Conservation (phyloP, 2,888 invertebrate genomes). For the Clepsis dumicolana region DNA sequence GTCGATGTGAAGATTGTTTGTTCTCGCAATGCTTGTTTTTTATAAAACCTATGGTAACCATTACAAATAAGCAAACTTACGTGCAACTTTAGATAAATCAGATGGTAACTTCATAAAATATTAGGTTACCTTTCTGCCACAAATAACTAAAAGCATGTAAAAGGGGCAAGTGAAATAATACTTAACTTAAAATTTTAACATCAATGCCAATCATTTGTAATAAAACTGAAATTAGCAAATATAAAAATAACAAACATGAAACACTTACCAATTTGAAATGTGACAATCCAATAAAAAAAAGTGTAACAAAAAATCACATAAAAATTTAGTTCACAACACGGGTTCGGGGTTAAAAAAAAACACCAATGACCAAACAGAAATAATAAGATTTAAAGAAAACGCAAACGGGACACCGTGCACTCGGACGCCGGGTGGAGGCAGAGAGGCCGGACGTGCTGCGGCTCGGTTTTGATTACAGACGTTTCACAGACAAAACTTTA, state of each 20-base stretch:
- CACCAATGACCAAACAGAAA: slow-evolving; percentile 77
- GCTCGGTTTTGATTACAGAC: slow-evolving; percentile 61
- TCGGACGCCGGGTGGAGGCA: slow-evolving; percentile 52
- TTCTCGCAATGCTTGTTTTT: neutral
- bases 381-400: slow-evolving; percentile 74
- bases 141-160: neutral
- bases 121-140: neutral
- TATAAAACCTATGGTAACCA: slow-evolving; percentile 5
- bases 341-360: slow-evolving; percentile 69
- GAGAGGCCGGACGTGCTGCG: slow-evolving; percentile 52
- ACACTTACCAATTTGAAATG: slow-evolving; percentile 71
- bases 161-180: neutral
- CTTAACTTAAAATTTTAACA: neutral
- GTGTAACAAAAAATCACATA: slow-evolving; percentile 77
- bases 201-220: neutral
- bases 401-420: slow-evolving; percentile 58
- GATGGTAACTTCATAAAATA: neutral
- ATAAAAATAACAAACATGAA: slow-evolving; percentile 31
- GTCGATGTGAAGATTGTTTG: slow-evolving; percentile 25
- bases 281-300: slow-evolving; percentile 81
- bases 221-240: slow-evolving; percentile 7
- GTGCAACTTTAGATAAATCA: neutral
- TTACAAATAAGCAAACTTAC: slow-evolving; percentile 3
- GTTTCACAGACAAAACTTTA: slow-evolving; percentile 80
- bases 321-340: slow-evolving; percentile 69